A percentile compares a stretch with the other conserved stretches of the same genome.
Conservation (phyloP, 2,797 vertebrate genomes). For the Melanotaenia trifasciata region DNA sequence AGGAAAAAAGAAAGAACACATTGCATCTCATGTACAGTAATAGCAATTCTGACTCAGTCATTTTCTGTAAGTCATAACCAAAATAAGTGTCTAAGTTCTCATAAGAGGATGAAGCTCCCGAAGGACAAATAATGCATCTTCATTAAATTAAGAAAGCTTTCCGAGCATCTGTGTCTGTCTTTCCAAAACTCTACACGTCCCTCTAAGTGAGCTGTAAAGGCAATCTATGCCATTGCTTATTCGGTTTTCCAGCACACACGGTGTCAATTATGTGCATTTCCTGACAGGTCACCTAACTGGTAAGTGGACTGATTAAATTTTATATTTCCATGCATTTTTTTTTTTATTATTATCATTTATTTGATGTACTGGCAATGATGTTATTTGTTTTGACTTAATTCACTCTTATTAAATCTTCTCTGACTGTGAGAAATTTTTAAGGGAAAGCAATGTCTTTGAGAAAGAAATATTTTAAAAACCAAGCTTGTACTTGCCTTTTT, state of each 20-base stretch:
- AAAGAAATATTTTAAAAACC: not conserved
- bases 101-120: conserved; percentile 62
- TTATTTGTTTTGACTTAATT: conserved; percentile 32
- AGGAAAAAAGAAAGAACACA: conserved; percentile 26
- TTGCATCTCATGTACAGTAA: conserved; percentile 22
- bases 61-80: conserved; percentile 54
- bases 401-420: conserved; percentile 10
- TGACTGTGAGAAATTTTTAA: conserved; percentile 2
- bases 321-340: conserved; percentile 53
- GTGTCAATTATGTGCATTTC: conserved; percentile 70
- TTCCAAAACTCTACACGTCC: conserved; percentile 70
- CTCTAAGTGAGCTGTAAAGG: conserved; percentile 68
- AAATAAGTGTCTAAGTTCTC: conserved; percentile 66
- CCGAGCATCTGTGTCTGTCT: conserved; percentile 76
- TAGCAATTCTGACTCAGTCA: conserved; percentile 30
- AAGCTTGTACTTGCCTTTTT: not conserved
- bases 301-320: conserved; percentile 67
- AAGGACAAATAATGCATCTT: conserved; percentile 69
- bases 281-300: conserved; percentile 50
- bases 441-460: not conserved
- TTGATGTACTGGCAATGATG: conserved; percentile 23
- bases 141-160: conserved; percentile 77
- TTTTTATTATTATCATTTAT: conserved; percentile 34
- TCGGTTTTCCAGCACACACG: conserved; percentile 63
- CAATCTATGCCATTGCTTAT: conserved; percentile 65